Evolutionary conservation across 2,888 invertebrate species (phyloP), one percentile per base, ranked within the genome.

Genomic region (Hirudinaria manillensis): DNA sequence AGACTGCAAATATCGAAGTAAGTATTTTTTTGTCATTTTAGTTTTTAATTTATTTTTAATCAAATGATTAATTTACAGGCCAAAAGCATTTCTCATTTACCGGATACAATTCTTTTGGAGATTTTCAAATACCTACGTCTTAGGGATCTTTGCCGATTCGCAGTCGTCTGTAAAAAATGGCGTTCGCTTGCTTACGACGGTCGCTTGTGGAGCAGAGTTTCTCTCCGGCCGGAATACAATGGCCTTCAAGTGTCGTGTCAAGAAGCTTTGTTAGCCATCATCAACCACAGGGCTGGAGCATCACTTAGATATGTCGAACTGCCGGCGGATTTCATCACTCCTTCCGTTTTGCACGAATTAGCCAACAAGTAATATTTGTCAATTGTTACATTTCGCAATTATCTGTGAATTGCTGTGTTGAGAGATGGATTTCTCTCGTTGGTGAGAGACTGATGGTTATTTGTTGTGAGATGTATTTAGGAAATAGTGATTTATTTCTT

Each of bases 111-210:
- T 45, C 88, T 99, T 55, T 87, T 96, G 79, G 91, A 93, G 83
- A 92, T 96, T 83, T 99, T 99, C 87, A 92, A 93, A 66, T 99
- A 96, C 86, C 87, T 99, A 79, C 89, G 91, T 36, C 97, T 98
- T 84, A 90, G 92, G 77, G 95, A 98, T 87, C 93, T 98, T 85
- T 93, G 94, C 86, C 91, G 91, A 45, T 73, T 97, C 88, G 96
- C 98, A 0, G 89, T 91, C 78, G 93, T 98, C 2, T 97, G 97
- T 87, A 93, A 92, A 84, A 91, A 94, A 86, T 99, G 99, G 99
- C 90, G 96, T 19, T 89, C 92, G 85, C 90, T 98, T 24, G 96
- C 98, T 0, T 96, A 97, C 87, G 94, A 97, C 86, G 94, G 95
- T 16, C 89, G 90, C 34, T 88, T 99, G 0, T 99, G 99, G 99